phyloP scores from a whole-genome alignment of 1,140 invertebrate genomes.

The Pseudoatta argentina region DNA sequence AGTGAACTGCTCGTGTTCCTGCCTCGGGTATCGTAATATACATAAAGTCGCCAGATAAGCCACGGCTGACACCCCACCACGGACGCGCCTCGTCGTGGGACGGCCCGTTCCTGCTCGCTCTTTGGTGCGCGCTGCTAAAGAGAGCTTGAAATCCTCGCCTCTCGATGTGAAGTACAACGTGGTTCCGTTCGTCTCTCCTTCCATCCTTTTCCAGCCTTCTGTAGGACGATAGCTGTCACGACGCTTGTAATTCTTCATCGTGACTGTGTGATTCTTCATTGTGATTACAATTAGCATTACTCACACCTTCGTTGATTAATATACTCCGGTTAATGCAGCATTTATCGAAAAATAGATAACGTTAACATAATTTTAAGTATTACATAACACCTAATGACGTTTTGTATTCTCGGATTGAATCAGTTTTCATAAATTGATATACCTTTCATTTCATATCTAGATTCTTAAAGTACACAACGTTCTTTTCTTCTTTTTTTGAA shows the following conservation, averaged over 20 bases:
- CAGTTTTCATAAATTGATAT: background rate
- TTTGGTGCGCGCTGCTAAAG: conserved; percentile 39
- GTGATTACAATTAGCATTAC: background rate
- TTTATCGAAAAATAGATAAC: background rate
- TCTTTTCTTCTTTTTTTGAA: background rate
- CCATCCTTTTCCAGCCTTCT: background rate
- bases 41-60: conserved; percentile 83
- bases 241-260: conserved; percentile 29
- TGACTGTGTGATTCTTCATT: conserved; percentile 11
- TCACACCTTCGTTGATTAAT: background rate
- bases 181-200: background rate
- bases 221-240: background rate
- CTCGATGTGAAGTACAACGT: conserved; percentile 22
- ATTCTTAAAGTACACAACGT: background rate
- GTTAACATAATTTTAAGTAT: background rate
- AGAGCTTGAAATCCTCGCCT: conserved; percentile 65
- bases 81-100: conserved; percentile 69
- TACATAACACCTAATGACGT: background rate
- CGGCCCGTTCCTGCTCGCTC: conserved; percentile 60
- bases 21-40: conserved; percentile 81
- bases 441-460: background rate
- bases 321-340: background rate
- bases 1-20: conserved; percentile 81
- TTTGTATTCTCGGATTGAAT: background rate
- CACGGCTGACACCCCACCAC: conserved; percentile 74